Conservation (phyloP, 2,797 vertebrate genomes). For the Echiichthys vipera region DNA sequence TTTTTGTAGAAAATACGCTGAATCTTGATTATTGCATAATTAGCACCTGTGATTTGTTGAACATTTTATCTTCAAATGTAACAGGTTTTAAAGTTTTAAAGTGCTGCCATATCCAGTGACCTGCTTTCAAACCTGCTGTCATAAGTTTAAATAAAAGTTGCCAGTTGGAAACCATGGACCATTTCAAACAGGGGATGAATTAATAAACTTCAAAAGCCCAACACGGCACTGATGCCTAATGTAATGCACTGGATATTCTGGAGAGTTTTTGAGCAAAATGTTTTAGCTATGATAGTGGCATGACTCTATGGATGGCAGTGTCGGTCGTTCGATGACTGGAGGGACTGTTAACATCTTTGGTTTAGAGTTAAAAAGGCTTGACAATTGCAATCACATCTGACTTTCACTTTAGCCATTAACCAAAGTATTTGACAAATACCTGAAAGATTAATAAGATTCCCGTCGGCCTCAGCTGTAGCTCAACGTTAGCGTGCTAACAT, state of each 20-base stretch:
- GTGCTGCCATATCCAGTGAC: neutral
- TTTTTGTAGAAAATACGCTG: conserved; percentile 33
- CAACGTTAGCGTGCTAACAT: neutral
- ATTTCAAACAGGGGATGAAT: neutral
- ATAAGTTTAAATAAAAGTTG: neutral
- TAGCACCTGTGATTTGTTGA: neutral
- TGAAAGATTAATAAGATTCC: neutral
- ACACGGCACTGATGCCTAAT: neutral
- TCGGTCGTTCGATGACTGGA: too few species aligned
- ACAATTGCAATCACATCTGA: neutral
- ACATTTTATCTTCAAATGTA: neutral
- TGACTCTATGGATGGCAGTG: neutral
- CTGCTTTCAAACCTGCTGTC: neutral
- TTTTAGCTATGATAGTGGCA: neutral
- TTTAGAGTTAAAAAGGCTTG: too few species aligned
- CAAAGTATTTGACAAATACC: neutral
- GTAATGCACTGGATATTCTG: neutral
- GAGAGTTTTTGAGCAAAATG: neutral
- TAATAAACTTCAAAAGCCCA: neutral
- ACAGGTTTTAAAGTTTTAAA: neutral
- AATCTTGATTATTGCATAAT: conserved; percentile 9
- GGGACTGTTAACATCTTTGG: neutral
- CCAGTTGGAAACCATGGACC: neutral
- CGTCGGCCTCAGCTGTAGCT: neutral
- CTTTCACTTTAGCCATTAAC: neutral